Conservation (phyloP, 2,797 vertebrate genomes). For the Pristis pectinata region DNA sequence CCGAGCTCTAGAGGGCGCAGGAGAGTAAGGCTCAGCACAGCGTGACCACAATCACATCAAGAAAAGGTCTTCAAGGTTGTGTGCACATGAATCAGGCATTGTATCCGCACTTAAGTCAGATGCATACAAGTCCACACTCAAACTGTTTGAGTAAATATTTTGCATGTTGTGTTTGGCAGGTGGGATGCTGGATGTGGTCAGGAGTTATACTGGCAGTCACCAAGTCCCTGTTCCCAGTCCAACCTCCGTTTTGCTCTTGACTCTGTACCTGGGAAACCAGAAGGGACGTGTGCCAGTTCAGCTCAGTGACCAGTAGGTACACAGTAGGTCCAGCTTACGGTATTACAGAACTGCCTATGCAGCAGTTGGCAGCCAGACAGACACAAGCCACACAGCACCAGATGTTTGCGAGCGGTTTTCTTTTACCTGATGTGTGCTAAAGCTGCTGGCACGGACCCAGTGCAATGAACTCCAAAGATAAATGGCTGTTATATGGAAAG, state of each 20-base stretch:
- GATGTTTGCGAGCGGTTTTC: slow-evolving; percentile 2
- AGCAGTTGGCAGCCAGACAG: background rate
- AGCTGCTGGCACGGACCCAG: background rate
- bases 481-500: background rate
- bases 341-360: background rate
- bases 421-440: slow-evolving; percentile 1
- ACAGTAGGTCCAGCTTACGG: background rate
- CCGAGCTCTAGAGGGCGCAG: too few relatives aligned
- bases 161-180: slow-evolving; percentile 14
- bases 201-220: background rate
- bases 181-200: slow-evolving; percentile 25
- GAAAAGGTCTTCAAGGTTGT: background rate
- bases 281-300: background rate
- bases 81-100: background rate
- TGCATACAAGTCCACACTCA: background rate
- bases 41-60: background rate
- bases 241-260: slow-evolving; percentile 12
- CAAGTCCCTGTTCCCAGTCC: background rate
- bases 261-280: background rate
- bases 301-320: background rate
- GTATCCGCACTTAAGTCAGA: background rate
- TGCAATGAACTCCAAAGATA: background rate
- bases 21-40: background rate
- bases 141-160: slow-evolving; percentile 28
- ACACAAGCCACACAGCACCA: background rate